phyloP scores from a whole-genome alignment of 2,113 vertebrate species.

The Eretmodus cyanostictus region DNA sequence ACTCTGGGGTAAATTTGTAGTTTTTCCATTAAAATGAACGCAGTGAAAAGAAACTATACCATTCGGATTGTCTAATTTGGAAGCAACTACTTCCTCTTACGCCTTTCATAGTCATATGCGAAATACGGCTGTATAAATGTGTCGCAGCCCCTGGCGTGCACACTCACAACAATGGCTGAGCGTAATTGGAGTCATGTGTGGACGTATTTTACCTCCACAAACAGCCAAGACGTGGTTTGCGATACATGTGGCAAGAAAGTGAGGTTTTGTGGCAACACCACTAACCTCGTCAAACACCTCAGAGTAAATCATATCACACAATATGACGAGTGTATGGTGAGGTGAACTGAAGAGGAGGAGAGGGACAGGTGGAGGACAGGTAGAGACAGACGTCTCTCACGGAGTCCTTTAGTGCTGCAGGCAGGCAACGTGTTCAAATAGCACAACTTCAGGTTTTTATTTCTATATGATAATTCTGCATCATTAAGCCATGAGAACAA shows the following conservation, averaged over 20 bases:
- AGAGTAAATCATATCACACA: background rate
- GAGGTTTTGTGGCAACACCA: no score
- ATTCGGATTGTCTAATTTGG: no score
- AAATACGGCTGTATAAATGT: no score
- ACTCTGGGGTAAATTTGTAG: no score
- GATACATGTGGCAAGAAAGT: background rate
- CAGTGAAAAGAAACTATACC: accelerated
- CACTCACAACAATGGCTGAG: no score
- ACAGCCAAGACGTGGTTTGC: accelerated
- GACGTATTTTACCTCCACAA: no score
- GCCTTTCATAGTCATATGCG: no score
- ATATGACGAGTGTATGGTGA: background rate
- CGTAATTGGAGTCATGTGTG: no score
- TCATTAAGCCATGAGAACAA: accelerated
- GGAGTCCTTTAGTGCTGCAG: background rate
- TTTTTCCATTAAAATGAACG: no score
- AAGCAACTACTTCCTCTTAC: accelerated
- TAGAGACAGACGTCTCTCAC: background rate
- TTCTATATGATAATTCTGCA: background rate
- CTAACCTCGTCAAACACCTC: background rate
- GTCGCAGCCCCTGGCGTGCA: no score
- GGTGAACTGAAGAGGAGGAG: background rate
- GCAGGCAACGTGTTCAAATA: accelerated
- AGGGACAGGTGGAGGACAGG: accelerated
- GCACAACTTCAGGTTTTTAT: background rate